Evolutionary conservation across 2,797 vertebrate genomes (phyloP).

Genomic region (Platalea minor): DNA sequence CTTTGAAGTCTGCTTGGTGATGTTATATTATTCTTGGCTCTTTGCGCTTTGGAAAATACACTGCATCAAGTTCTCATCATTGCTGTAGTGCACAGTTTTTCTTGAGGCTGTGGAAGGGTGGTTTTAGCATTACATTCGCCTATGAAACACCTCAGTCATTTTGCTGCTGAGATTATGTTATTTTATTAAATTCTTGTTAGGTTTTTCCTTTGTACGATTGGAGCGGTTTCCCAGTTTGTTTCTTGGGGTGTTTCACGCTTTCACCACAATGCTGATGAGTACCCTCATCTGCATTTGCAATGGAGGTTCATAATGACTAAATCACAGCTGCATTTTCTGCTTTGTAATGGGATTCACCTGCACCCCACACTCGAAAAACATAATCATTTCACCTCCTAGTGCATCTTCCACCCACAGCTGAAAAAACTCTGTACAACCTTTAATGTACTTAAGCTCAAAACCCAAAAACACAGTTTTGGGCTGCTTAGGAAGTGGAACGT

Average conservation of each 20-base stretch:
- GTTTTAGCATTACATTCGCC: conserved; percentile 47
- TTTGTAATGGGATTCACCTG: not conserved
- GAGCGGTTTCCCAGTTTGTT: not conserved
- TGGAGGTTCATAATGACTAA: not conserved
- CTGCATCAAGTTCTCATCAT: conserved; percentile 75
- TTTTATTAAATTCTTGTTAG: conserved; percentile 52
- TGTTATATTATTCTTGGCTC: conserved; percentile 89
- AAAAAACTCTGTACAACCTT: not conserved
- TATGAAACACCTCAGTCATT: conserved; percentile 63
- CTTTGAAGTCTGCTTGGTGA: conserved; percentile 84
- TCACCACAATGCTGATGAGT: not conserved
- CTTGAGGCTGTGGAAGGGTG: conserved; percentile 59
- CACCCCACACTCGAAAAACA: not conserved
- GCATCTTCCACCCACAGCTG: not conserved
- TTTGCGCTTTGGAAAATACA: conserved; percentile 81
- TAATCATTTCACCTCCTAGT: not conserved
- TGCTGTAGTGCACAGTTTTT: conserved; percentile 71
- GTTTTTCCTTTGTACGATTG: not conserved
- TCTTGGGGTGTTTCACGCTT: conserved; percentile 1
- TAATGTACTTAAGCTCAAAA: not conserved
- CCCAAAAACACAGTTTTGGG: not conserved
- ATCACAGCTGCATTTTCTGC: not conserved
- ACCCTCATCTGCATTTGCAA: not conserved
- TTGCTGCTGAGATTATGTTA: conserved; percentile 19
- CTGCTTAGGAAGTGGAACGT: not conserved